These are phyloP conservation scores for Anaspis maculata DNA, from an alignment of 2,888 invertebrate genomes.

Conservation along the genomic window DNA sequence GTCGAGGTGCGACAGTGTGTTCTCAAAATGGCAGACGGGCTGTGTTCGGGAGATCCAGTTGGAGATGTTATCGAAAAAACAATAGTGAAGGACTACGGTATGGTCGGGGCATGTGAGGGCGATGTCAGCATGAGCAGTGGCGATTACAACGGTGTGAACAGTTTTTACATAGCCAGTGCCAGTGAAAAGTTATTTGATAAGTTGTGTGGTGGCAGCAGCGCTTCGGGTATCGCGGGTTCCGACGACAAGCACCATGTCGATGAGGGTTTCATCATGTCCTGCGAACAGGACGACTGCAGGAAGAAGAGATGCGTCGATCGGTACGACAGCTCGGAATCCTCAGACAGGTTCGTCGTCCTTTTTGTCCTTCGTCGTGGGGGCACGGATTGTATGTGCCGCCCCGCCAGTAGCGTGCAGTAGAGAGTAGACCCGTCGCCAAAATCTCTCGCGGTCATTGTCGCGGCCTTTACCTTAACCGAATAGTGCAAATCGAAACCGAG, in stretches of 20 bases:
- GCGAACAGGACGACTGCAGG: conserved; percentile 50
- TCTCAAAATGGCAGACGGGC: conserved; percentile 78
- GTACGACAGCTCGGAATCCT: conserved; percentile 89
- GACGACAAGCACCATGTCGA: no score
- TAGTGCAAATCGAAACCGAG: conserved; percentile 37
- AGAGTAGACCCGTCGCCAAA: not conserved
- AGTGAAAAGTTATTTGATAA: conserved; percentile 38
- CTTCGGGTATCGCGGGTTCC: conserved; percentile 1
- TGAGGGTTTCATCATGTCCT: no score
- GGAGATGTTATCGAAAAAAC: conserved; percentile 50
- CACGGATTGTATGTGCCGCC: not conserved
- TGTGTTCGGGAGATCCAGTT: conserved; percentile 56
- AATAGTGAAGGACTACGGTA: conserved; percentile 49
- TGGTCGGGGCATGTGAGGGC: conserved; percentile 31
- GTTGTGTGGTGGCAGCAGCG: conserved; percentile 24
- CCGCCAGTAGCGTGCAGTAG: no score
- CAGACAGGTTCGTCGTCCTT: conserved; percentile 65
- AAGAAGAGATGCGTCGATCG: conserved; percentile 84
- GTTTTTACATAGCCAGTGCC: conserved; percentile 33
- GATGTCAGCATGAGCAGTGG: conserved; percentile 43
- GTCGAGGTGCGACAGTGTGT: conserved; percentile 49
- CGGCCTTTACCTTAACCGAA: conserved; percentile 40
- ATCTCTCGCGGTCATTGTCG: conserved; percentile 35
- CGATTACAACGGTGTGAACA: conserved; percentile 47
- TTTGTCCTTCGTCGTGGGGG: conserved; percentile 4